Base-by-base conservation (phyloP, 2,797 vertebrate genomes). In the Spinus pinus region DNA sequence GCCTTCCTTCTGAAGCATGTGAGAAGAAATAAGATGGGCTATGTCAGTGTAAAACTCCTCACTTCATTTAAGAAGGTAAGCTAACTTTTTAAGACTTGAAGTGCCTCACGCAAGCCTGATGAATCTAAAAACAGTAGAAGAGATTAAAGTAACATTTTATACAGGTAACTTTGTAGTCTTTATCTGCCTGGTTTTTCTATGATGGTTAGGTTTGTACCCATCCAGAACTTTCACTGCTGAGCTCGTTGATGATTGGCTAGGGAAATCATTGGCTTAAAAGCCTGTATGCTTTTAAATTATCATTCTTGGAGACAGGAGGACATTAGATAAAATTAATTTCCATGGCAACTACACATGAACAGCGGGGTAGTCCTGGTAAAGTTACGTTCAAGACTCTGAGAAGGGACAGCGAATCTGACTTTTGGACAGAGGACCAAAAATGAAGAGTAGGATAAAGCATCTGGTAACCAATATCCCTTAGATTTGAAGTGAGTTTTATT, bases 51-150 rank as follows among this genome's bases (percentile, higher is more conserved):
- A 96, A 99, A 99, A 97, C 97, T 99, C 74, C 99, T 99, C 94
- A 99, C 99, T 8, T 99, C 99, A 9, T 99, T 99, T 97, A 99
- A 99, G 97, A 99, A 99, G 99, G 99, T 99, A 97, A 96, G 67
- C 10, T 58, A 30, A 3, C 9, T 28, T 94, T 49, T 37, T 54
- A 79, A 77, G 53, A 46, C 30, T 54, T 60, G 14, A 75, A 58
- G 35, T 37, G 18, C 25, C 15, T 81, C 69, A 28, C 44, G 14
- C 30, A 94, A 83, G 53, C 25, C 39, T 79, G 47, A 67, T 67
- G 15, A 75, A 77, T 53, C 39, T 73, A 31, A 71, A 90, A 73
- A 28, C 18, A 56, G 9, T 9, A 70, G 31, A 46, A 74, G 44
- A 67, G 33, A 73, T 53, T 23, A 80, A 92, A 84, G n/a, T 21